Evolutionary conservation across 2,797 vertebrate species (phyloP).

Genomic region (Hephaestus fuliginosus): DNA sequence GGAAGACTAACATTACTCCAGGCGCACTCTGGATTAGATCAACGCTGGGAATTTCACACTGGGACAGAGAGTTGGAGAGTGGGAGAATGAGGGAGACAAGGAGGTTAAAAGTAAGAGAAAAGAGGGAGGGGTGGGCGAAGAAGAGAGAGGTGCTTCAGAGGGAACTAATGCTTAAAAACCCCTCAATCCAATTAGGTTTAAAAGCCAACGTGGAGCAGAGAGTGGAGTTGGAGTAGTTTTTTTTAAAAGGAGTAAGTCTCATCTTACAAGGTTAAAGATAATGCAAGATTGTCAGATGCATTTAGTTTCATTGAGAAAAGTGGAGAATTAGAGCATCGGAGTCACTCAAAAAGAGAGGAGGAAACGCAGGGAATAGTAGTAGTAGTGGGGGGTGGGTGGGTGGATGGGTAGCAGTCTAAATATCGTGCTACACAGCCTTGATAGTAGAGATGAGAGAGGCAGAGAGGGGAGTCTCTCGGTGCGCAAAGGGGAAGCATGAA

Average conservation of each 20-base stretch:
- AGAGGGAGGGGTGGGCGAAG: conserved; percentile 21
- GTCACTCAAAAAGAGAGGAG: conserved; percentile 7
- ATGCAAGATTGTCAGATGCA: not conserved
- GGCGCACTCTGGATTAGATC: conserved; percentile 85
- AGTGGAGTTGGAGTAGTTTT: conserved; percentile 27
- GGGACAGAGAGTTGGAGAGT: conserved; percentile 65
- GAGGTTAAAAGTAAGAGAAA: conserved; percentile 38
- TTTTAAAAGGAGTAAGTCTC: not conserved
- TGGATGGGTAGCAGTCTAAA: conserved; percentile 38
- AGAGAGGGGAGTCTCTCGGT: conserved; percentile 43
- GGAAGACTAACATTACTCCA: conserved; percentile 89
- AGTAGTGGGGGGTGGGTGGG: not conserved
- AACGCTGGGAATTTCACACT: conserved; percentile 82
- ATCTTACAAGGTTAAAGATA: conserved; percentile 28
- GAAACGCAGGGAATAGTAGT: not conserved
- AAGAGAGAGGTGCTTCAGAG: conserved; percentile 13
- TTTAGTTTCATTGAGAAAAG: conserved; percentile 30
- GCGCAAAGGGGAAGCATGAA: conserved; percentile 60
- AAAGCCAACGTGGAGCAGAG: conserved; percentile 30
- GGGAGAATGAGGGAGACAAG: conserved; percentile 65
- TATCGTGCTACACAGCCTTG: conserved; percentile 27
- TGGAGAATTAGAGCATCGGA: conserved; percentile 1
- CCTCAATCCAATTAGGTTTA: conserved; percentile 50
- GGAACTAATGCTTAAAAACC: conserved; percentile 37
- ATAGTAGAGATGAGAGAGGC: conserved; percentile 58